Evolutionary conservation across 1,140 invertebrate genomes (phyloP).

Genomic region (Anthonomus grandis): DNA sequence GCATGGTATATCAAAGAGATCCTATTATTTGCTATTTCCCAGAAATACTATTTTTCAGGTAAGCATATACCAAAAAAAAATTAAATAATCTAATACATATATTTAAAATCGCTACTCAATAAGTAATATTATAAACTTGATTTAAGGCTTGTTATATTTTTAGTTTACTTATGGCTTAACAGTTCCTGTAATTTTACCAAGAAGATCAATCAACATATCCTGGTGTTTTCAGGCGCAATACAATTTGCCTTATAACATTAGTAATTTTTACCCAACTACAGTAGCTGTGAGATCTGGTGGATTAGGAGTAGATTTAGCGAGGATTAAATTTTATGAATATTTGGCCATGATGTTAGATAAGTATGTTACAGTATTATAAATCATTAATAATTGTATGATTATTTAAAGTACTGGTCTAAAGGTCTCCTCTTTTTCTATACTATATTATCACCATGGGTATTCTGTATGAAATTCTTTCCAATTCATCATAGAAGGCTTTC

Average conservation of each 20-base stretch:
- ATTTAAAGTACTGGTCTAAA: too few species aligned
- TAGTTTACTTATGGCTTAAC: conserved; percentile 35
- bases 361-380: conserved; percentile 26
- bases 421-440: too few species aligned
- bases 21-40: conserved; percentile 14
- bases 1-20: conserved; percentile 10
- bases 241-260: conserved; percentile 29
- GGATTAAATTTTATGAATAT: conserved; percentile 35
- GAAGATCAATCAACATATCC: conserved; percentile 32
- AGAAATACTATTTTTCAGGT: conserved; percentile 18
- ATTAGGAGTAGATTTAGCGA: conserved; percentile 28
- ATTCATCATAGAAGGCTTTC: too few species aligned
- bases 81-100: not conserved
- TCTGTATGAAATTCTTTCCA: too few species aligned
- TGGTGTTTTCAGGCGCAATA: conserved; percentile 32
- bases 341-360: conserved; percentile 31
- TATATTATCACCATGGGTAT: too few species aligned
- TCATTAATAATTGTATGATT: too few species aligned
- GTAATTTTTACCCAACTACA: conserved; percentile 30
- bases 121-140: too few species aligned
- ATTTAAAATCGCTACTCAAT: not conserved
- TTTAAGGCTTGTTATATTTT: too few species aligned
- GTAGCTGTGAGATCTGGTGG: conserved; percentile 26
- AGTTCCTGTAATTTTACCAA: conserved; percentile 31
- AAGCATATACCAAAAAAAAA: not conserved